Conservation (phyloP, 2,888 invertebrate species). For the Pterobdella sp. region DNA sequence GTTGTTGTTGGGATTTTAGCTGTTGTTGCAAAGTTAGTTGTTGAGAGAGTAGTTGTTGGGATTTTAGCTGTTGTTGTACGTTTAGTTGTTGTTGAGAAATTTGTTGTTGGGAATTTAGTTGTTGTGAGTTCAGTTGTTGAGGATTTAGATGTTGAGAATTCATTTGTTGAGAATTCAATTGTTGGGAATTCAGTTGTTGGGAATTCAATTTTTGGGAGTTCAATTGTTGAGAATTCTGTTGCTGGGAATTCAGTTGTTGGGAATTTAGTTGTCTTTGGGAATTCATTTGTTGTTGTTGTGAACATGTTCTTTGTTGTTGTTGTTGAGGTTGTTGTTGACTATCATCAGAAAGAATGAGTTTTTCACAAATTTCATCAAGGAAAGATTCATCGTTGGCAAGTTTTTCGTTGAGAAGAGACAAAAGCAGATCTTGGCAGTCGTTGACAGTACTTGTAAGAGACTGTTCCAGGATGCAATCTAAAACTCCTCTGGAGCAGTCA, state of each 20-base stretch:
- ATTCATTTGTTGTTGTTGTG: not conserved
- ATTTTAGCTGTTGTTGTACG: not conserved
- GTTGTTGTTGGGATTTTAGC: not conserved
- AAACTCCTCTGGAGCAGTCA: no score
- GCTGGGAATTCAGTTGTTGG: no score
- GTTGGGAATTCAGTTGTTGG: not conserved
- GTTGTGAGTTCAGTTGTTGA: no score
- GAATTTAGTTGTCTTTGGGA: not conserved
- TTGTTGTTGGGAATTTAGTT: not conserved
- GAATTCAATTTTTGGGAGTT: no score
- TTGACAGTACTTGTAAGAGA: not conserved
- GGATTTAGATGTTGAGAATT: no score
- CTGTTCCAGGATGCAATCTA: constrained; percentile 6
- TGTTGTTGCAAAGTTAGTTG: no score
- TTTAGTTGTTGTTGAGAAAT: not conserved
- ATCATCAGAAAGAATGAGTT: no score
- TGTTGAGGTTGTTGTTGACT: no score
- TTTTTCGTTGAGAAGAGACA: not conserved
- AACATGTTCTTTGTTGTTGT: no score
- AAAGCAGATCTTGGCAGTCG: constrained; percentile 2
- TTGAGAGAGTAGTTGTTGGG: no score
- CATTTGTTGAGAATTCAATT: not conserved
- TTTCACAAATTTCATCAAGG: not conserved
- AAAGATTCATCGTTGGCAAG: not conserved
- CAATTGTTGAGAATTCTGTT: no score